Conservation (phyloP, 2,113 vertebrate species). For the Atractosteus spatula region DNA sequence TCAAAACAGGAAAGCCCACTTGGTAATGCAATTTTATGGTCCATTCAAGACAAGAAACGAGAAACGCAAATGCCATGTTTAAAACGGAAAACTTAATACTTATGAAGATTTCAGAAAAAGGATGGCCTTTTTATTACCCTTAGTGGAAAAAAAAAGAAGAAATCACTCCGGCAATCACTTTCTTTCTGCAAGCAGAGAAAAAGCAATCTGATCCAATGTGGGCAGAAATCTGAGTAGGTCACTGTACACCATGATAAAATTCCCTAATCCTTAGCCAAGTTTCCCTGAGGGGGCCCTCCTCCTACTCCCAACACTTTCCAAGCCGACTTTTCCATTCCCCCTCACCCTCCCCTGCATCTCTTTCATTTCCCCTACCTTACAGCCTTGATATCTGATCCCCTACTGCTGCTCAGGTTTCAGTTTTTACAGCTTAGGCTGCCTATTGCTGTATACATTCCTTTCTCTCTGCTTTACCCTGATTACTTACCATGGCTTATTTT, state of each 20-base stretch:
- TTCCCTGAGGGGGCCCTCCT: constrained; percentile 84
- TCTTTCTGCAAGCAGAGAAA: constrained; percentile 72
- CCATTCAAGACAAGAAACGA: background rate
- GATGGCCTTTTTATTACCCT: constrained; percentile 68
- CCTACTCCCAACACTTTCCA: constrained; percentile 77
- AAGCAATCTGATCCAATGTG: constrained; percentile 79
- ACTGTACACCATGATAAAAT: constrained; percentile 98
- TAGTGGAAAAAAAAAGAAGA: constrained; percentile 37
- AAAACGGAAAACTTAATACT: constrained; percentile 1
- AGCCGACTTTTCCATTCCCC: constrained; percentile 79
- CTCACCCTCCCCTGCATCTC: constrained; percentile 52
- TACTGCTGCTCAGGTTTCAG: constrained; percentile 87
- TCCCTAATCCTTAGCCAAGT: constrained; percentile 94
- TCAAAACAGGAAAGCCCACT: background rate
- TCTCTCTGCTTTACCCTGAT: constrained; percentile 87
- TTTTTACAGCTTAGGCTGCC: constrained; percentile 98
- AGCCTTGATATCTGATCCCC: constrained; percentile 96
- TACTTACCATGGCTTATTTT: constrained; percentile 96
- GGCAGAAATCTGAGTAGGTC: constrained; percentile 95
- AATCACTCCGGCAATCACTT: constrained; percentile 63
- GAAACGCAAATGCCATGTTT: too few relatives aligned
- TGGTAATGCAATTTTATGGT: background rate
- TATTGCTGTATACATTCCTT: constrained; percentile 98
- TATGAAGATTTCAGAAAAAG: constrained; percentile 35
- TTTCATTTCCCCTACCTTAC: constrained; percentile 95